Conservation (phyloP, 1,140 invertebrate species). For the Drosophila cardini region DNA sequence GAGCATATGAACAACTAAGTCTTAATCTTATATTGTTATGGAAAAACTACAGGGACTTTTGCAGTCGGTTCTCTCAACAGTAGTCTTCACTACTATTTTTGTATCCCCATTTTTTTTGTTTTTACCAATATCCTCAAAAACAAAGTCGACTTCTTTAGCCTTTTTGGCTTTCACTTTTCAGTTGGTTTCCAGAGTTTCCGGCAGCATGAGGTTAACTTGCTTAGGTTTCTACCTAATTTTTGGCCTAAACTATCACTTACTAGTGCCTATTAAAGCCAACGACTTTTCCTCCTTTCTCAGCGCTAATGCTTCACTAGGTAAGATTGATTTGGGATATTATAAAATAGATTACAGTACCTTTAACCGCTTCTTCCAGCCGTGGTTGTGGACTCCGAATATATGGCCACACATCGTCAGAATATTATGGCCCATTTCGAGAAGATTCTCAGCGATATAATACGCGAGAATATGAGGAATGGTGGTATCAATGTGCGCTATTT, state of each 20-base stretch:
- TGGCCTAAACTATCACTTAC: slow-evolving; percentile 31
- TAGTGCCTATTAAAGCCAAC: slow-evolving; percentile 74
- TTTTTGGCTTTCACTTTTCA: slow-evolving; percentile 48
- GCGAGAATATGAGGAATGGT: slow-evolving; percentile 87
- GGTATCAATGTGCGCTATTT: slow-evolving; percentile 88
- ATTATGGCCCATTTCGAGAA: slow-evolving; percentile 87
- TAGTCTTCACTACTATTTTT: no score
- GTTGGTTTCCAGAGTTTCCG: slow-evolving; percentile 43
- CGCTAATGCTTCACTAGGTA: slow-evolving; percentile 90
- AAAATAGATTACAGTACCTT: neutral
- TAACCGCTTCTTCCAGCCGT: slow-evolving; percentile 85
- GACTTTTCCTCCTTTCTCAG: slow-evolving; percentile 89
- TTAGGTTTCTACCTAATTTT: slow-evolving; percentile 24
- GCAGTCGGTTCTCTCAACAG: no score
- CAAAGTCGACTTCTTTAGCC: slow-evolving; percentile 36
- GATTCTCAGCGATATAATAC: slow-evolving; percentile 86
- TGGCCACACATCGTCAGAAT: slow-evolving; percentile 86
- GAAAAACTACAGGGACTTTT: no score
- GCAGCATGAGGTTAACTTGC: slow-evolving; percentile 55
- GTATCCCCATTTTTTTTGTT: neutral
- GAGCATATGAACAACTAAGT: no score
- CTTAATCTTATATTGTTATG: no score
- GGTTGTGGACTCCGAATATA: slow-evolving; percentile 87
- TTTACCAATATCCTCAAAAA: slow-evolving; percentile 34
- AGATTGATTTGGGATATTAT: slow-evolving; percentile 27